A percentile compares a stretch with the other conserved stretches of the same genome.
Evolutionary conservation across 2,113 vertebrate species (phyloP).

Genomic region (Natator depressus): DNA sequence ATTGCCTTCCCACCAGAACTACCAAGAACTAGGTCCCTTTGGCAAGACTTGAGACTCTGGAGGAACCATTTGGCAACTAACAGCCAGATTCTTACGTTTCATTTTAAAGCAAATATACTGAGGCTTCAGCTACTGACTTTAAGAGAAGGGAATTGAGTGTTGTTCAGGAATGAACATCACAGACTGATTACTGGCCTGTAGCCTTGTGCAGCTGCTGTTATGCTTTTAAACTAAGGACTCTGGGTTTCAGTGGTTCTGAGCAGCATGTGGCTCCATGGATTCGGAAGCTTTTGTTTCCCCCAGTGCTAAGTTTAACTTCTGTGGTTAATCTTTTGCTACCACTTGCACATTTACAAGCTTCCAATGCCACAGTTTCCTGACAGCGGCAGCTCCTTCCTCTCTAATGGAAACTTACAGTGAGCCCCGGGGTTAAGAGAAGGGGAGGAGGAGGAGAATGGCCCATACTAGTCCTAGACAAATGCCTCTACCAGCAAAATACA

Average conservation of each 20-base stretch:
- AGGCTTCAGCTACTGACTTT: neutral
- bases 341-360: neutral
- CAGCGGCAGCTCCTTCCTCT: neutral
- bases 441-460: neutral
- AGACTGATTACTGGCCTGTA: neutral
- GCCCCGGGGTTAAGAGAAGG: neutral
- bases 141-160: neutral
- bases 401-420: neutral
- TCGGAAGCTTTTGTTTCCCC: neutral
- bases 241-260: neutral
- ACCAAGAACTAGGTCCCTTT: neutral
- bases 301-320: neutral
- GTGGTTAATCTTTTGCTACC: neutral
- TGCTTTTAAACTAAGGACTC: neutral
- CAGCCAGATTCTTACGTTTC: neutral
- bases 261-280: neutral
- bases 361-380: neutral
- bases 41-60: neutral
- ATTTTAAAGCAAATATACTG: neutral
- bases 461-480: neutral
- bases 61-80: neutral
- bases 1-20: neutral
- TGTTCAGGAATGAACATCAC: neutral
- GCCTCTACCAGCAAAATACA: neutral
- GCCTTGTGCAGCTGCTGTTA: fast-evolving